phyloP scores from a whole-genome alignment of 64 coral and sea anemone genomes.

The Montipora efflorescens region DNA sequence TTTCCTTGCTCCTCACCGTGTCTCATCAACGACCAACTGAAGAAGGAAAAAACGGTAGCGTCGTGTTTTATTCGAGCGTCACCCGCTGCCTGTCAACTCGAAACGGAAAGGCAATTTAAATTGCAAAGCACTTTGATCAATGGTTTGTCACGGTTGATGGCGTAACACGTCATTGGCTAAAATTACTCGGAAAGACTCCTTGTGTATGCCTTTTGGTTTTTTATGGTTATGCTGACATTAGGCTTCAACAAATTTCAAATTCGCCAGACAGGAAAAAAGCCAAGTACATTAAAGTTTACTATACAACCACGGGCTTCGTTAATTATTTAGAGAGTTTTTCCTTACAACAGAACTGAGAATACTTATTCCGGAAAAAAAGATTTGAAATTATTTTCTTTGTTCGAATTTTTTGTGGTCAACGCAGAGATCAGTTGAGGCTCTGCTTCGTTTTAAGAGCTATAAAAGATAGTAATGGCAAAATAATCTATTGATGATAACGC shows the following conservation, averaged over 20 bases:
- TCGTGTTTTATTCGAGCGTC: not conserved
- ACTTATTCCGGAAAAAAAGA: not conserved
- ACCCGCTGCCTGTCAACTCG: conserved; percentile 21
- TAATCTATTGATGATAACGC: too few species aligned
- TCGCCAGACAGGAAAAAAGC: not conserved
- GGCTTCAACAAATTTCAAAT: not conserved
- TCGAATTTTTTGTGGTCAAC: not conserved
- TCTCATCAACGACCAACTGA: not conserved
- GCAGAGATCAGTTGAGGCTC: not conserved
- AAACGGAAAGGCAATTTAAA: conserved; percentile 29
- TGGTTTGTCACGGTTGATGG: conserved; percentile 33
- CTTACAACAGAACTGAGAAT: not conserved
- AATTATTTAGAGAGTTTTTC: not conserved
- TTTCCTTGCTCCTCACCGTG: not conserved
- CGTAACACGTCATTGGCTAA: not conserved
- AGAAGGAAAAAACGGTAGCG: not conserved
- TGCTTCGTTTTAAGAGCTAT: too few species aligned
- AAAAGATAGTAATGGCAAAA: too few species aligned
- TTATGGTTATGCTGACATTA: not conserved
- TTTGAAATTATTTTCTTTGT: not conserved
- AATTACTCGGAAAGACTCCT: not conserved
- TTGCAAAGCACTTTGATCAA: conserved; percentile 22
- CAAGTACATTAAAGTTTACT: not conserved
- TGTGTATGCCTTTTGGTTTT: not conserved
- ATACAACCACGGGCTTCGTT: not conserved